A percentile compares a stretch with the other conserved stretches of the same genome.
Evolutionary conservation across 2,113 vertebrate genomes (phyloP).

Genomic region (Spheniscus mendiculus): DNA sequence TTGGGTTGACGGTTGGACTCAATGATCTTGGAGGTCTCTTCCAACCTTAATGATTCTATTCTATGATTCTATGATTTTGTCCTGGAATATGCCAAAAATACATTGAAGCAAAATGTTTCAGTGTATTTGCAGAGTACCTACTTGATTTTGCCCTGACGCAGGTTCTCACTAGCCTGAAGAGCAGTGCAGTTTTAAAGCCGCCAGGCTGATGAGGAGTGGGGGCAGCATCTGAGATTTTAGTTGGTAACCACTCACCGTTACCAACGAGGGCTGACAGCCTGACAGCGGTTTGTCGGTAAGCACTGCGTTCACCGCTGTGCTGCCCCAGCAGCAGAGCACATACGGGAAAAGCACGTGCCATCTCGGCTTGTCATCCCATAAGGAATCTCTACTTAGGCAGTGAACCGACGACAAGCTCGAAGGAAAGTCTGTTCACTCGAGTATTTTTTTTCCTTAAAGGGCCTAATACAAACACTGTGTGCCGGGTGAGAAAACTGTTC

Average conservation of each 20-base stretch:
- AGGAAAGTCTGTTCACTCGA: not conserved
- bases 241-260: not conserved
- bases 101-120: not conserved
- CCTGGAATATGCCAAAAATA: not conserved
- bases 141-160: not conserved
- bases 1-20: too few relatives aligned
- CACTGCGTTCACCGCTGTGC: accelerated
- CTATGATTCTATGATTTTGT: too few relatives aligned
- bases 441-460: not conserved
- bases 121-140: not conserved
- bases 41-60: too few relatives aligned
- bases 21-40: too few relatives aligned
- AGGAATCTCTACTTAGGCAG: not conserved
- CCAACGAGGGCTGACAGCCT: not conserved
- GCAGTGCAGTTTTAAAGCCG: not conserved
- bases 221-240: not conserved
- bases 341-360: not conserved
- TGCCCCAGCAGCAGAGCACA: not conserved
- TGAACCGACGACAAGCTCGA: accelerated
- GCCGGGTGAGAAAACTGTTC: not conserved
- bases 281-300: not conserved
- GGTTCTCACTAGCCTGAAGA: not conserved
- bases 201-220: not conserved
- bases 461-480: not conserved
- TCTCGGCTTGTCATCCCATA: not conserved